Conservation (phyloP, 1,140 invertebrate species). For the Brachionus rubens region DNA sequence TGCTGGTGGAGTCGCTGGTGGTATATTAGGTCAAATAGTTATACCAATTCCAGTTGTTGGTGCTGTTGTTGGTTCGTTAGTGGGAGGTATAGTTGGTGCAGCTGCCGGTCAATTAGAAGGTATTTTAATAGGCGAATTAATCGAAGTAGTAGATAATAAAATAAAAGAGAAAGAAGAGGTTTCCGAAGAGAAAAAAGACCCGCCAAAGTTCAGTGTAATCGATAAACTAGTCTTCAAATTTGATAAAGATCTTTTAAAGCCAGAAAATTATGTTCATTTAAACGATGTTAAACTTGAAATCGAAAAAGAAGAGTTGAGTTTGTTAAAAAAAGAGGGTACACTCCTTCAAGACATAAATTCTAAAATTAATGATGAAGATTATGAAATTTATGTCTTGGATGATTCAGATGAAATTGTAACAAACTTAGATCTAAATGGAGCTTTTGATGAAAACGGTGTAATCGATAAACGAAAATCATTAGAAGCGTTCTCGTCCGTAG, state of each 20-base stretch:
- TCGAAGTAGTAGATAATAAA: conserved; percentile 17
- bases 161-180: conserved; percentile 6
- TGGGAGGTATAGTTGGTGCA: conserved; percentile 7
- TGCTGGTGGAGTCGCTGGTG: conserved; percentile 8
- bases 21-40: conserved; percentile 21
- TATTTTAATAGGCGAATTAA: conserved; percentile 5
- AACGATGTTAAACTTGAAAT: background rate
- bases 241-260: background rate
- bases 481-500: background rate
- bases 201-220: conserved; percentile 23
- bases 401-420: conserved; percentile 21
- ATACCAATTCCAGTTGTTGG: conserved; percentile 27
- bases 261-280: conserved; percentile 23
- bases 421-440: background rate
- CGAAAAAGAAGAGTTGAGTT: background rate
- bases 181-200: background rate
- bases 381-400: conserved; percentile 25
- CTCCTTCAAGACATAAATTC: background rate
- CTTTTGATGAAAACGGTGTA: conserved; percentile 22
- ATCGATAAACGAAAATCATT: conserved; percentile 27
- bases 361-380: conserved; percentile 13
- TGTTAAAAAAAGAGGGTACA: background rate
- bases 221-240: conserved; percentile 34
- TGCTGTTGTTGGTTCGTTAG: background rate
- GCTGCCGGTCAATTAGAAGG: conserved; percentile 20